These are phyloP conservation scores for Pelochelys cantorii DNA, from an alignment of 2,797 vertebrate species.

Conservation along the genomic window DNA sequence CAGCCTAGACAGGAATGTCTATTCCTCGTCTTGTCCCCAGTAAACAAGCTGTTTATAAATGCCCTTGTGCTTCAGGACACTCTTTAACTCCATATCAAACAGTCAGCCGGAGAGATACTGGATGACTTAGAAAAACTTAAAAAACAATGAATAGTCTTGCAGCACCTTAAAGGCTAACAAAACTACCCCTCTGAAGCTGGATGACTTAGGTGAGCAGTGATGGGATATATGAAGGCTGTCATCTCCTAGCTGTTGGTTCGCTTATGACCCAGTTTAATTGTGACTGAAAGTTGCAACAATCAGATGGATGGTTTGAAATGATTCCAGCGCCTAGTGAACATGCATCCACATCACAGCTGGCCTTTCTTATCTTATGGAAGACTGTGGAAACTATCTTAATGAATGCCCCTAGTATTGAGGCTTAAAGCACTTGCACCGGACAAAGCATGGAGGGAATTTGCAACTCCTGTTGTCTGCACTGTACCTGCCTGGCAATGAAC, in stretches of 20 bases:
- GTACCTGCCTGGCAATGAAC: not conserved
- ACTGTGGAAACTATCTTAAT: not conserved
- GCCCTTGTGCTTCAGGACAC: not conserved
- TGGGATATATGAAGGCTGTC: not conserved
- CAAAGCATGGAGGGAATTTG: not conserved
- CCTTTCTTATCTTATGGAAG: not conserved
- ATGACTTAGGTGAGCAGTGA: not conserved
- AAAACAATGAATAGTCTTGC: too few relatives aligned
- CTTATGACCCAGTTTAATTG: not conserved
- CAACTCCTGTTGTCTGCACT: not conserved
- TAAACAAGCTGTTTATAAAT: conserved; percentile 25
- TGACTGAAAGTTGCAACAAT: not conserved
- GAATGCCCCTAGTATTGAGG: not conserved
- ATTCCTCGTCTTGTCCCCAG: conserved; percentile 8
- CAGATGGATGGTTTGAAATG: not conserved
- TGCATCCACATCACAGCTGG: not conserved
- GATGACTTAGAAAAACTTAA: not conserved
- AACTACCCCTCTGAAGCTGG: not conserved
- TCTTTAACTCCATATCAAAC: not conserved
- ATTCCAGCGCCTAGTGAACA: not conserved
- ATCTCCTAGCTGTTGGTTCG: not conserved
- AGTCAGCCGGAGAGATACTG: not conserved
- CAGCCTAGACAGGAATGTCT: not conserved
- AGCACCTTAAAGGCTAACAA: too few relatives aligned
- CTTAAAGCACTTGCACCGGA: not conserved